phyloP scores from a whole-genome alignment of 1,140 invertebrate species.

The Drosophila nebulosa region DNA sequence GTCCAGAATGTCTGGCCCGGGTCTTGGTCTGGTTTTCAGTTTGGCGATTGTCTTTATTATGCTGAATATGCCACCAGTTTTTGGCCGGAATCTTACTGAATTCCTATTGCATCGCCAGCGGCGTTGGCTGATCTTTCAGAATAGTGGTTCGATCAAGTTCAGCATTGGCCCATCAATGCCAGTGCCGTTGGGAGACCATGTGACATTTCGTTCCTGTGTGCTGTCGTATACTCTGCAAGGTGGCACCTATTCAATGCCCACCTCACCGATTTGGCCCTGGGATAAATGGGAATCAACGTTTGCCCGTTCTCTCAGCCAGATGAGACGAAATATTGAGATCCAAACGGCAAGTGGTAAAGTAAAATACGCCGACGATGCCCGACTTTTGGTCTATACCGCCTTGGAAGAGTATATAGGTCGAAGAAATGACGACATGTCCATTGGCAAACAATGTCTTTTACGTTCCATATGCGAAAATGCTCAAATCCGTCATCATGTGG shows the following conservation, averaged over 20 bases:
- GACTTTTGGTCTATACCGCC: constrained; percentile 61
- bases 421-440: constrained; percentile 34
- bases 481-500: constrained; percentile 68
- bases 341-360: constrained; percentile 45
- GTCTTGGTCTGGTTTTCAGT: constrained; percentile 18
- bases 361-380: constrained; percentile 61
- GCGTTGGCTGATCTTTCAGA: constrained; percentile 60
- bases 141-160: constrained; percentile 62
- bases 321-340: constrained; percentile 48
- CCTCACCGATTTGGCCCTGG: constrained; percentile 65
- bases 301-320: constrained; percentile 56
- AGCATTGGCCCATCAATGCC: constrained; percentile 68
- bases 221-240: constrained; percentile 70
- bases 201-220: constrained; percentile 63
- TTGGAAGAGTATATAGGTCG: constrained; percentile 66
- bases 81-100: constrained; percentile 48
- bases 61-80: neutral
- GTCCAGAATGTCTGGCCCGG: constrained; percentile 26
- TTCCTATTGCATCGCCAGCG: constrained; percentile 58
- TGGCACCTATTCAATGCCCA: constrained; percentile 60
- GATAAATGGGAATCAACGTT: constrained; percentile 74
- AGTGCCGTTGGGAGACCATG: constrained; percentile 58
- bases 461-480: constrained; percentile 79
- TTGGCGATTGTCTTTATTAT: constrained; percentile 1
- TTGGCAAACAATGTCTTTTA: constrained; percentile 61